These are phyloP conservation scores for Caligus rogercresseyi DNA, from an alignment of 1,140 invertebrate genomes.

Conservation along the genomic window DNA sequence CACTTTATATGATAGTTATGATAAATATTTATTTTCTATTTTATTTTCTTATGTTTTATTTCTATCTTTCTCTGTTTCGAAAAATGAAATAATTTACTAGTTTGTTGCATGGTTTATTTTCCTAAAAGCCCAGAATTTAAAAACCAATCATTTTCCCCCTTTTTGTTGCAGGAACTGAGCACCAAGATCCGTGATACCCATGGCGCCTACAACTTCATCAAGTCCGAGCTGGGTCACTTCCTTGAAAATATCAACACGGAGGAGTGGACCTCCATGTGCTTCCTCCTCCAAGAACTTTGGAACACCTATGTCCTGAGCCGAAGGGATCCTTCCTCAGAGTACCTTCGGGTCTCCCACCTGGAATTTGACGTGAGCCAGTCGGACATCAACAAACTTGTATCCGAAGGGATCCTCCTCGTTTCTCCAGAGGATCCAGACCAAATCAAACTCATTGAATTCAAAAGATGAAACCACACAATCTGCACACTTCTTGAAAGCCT, in stretches of 20 bases:
- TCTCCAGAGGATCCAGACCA: neutral
- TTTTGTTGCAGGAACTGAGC: neutral
- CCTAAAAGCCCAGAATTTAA: neutral
- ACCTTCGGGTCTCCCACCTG: neutral
- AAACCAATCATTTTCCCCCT: neutral
- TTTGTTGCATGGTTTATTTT: too few relatives aligned
- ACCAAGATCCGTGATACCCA: neutral
- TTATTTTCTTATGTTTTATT: too few relatives aligned
- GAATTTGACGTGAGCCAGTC: neutral
- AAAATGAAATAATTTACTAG: too few relatives aligned
- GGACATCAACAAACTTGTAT: neutral
- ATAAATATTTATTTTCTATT: too few relatives aligned
- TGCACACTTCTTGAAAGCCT: neutral
- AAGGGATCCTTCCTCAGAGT: neutral
- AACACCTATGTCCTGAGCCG: neutral
- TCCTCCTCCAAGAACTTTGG: neutral
- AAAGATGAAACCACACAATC: neutral
- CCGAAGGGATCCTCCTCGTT: neutral
- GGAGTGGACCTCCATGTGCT: neutral
- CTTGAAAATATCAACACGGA: neutral
- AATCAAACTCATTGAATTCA: neutral
- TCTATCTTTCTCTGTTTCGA: too few relatives aligned
- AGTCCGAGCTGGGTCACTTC: neutral
- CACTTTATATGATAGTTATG: too few relatives aligned
- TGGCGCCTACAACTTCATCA: neutral